phyloP scores from a whole-genome alignment of 2,888 invertebrate species.

The Mellilla xanthometata region DNA sequence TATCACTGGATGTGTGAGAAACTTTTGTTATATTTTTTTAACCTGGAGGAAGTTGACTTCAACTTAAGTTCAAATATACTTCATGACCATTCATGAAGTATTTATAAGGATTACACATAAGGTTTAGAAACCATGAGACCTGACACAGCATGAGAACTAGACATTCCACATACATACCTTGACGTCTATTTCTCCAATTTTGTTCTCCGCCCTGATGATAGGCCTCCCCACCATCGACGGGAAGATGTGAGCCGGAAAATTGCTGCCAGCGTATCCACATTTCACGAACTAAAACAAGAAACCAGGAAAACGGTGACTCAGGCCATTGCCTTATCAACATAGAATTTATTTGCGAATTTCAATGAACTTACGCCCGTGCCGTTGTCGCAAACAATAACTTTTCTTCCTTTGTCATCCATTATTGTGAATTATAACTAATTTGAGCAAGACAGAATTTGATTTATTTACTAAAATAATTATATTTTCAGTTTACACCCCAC shows the following conservation, averaged over 20 bases:
- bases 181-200: slow-evolving; percentile 98
- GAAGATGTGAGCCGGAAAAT: slow-evolving; percentile 99
- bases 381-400: slow-evolving; percentile 99
- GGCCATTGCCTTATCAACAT: slow-evolving; percentile 44
- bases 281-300: slow-evolving; percentile 94
- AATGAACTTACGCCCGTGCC: slow-evolving; percentile 96
- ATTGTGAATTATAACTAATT: slow-evolving; percentile 34
- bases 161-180: slow-evolving; percentile 36
- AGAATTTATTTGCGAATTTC: slow-evolving; percentile 30
- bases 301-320: slow-evolving; percentile 55
- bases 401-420: slow-evolving; percentile 98
- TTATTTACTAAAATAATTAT: slow-evolving; percentile 28
- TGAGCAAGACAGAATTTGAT: slow-evolving; percentile 25
- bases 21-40: too few relatives aligned
- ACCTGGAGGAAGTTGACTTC: too few relatives aligned
- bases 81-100: too few relatives aligned
- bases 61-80: too few relatives aligned
- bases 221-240: slow-evolving; percentile 99
- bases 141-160: too few relatives aligned
- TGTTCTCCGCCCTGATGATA: slow-evolving; percentile 97
- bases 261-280: slow-evolving; percentile 99
- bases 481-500: slow-evolving; percentile 31
- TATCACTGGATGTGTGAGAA: too few relatives aligned
- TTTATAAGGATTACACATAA: too few relatives aligned
- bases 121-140: too few relatives aligned